Conservation (phyloP, 2,888 invertebrate species). For the Pherbina coryleti region DNA sequence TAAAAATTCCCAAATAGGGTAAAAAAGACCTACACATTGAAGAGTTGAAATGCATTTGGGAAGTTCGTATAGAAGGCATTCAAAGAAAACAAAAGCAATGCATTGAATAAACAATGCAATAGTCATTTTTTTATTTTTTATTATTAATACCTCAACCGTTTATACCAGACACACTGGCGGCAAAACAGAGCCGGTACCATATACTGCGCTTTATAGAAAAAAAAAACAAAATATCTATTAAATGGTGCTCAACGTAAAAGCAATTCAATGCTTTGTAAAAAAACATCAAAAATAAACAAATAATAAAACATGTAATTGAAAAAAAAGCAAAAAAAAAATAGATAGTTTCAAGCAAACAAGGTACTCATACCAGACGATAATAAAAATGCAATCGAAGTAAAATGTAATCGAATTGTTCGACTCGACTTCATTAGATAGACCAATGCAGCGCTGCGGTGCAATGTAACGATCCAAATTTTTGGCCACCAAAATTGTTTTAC, state of each 20-base stretch:
- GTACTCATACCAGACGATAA: no score
- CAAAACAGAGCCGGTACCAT: conserved; percentile 25
- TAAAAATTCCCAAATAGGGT: not conserved
- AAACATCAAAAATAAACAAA: conserved; percentile 24
- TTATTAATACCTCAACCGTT: not conserved
- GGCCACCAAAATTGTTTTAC: not conserved
- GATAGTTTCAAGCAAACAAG: not conserved
- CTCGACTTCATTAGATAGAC: not conserved
- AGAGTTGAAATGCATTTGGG: not conserved
- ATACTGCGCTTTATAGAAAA: no score
- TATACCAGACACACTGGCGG: conserved; percentile 58
- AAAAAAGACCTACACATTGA: not conserved
- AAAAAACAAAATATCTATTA: no score
- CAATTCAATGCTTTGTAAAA: not conserved
- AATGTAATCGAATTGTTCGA: conserved; percentile 28
- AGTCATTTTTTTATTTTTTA: not conserved
- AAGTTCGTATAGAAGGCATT: not conserved
- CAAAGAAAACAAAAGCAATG: no score
- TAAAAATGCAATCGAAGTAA: not conserved
- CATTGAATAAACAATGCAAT: not conserved
- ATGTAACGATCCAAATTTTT: conserved; percentile 1
- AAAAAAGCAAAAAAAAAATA: not conserved
- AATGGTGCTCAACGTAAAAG: not conserved
- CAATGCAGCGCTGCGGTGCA: not conserved
- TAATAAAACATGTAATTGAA: not conserved